Conservation (phyloP, 1,140 invertebrate genomes). For the Aricia agestis region DNA sequence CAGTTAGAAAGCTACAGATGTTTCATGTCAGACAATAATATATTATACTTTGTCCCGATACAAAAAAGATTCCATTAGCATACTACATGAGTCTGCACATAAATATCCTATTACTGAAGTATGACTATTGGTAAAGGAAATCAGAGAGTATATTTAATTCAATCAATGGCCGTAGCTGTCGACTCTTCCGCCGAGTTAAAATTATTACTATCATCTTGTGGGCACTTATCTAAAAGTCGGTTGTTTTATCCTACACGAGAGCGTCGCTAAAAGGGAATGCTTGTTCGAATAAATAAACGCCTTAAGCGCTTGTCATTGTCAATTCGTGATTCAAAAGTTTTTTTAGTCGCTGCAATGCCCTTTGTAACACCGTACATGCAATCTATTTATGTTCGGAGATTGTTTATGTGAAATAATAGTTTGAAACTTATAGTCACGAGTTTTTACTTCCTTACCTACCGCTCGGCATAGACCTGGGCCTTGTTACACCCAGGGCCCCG, state of each 20-base stretch:
- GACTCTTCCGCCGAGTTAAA: slow-evolving; percentile 45
- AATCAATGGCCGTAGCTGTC: slow-evolving; percentile 47
- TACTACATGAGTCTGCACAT: not conserved
- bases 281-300: slow-evolving; percentile 72
- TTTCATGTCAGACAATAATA: too few species aligned
- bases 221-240: slow-evolving; percentile 67
- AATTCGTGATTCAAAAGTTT: slow-evolving; percentile 65
- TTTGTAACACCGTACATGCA: slow-evolving; percentile 33
- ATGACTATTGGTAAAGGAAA: slow-evolving; percentile 27
- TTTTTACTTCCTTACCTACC: too few species aligned
- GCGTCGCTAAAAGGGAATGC: slow-evolving; percentile 70
- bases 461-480: too few species aligned
- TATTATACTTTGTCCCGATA: not conserved
- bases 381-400: too few species aligned
- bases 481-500: too few species aligned
- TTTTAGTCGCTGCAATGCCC: slow-evolving; percentile 66
- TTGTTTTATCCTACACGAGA: slow-evolving; percentile 56
- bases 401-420: too few species aligned
- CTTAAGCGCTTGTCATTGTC: slow-evolving; percentile 71
- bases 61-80: slow-evolving; percentile 4
- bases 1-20: not conserved
- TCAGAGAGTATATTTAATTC: slow-evolving; percentile 50
- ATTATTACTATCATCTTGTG: slow-evolving; percentile 60
- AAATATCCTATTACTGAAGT: slow-evolving; percentile 13
- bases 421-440: too few species aligned